A percentile compares a stretch with the other conserved stretches of the same genome.
These are phyloP conservation scores for Amblyopsis hoosieri DNA, from an alignment of 2,797 vertebrate species.

Conservation along the genomic window DNA sequence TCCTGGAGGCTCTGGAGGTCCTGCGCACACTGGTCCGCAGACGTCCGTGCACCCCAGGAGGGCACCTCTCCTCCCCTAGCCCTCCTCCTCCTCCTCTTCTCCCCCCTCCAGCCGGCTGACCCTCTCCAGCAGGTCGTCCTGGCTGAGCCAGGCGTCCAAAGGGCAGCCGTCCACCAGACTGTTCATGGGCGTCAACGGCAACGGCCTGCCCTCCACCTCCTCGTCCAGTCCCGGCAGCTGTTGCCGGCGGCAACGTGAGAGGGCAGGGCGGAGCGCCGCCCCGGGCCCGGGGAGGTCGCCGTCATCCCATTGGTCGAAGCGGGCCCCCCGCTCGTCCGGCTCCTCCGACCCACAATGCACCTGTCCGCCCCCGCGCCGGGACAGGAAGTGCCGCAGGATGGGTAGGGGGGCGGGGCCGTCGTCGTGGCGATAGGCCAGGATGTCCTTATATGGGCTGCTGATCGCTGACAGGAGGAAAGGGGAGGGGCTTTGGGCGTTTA, in stretches of 20 bases:
- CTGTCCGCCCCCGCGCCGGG: conserved; percentile 37
- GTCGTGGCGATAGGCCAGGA: conserved; percentile 78
- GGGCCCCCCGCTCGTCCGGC: conserved; percentile 39
- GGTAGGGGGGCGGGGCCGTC: conserved; percentile 77
- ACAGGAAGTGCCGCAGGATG: conserved; percentile 74
- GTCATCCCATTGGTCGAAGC: conserved; percentile 14
- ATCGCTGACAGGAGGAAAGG: conserved; percentile 45
- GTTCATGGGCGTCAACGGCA: conserved; percentile 86
- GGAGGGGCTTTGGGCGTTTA: conserved; percentile 61
- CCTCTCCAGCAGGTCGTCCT: conserved; percentile 79
- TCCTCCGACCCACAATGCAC: conserved; percentile 14
- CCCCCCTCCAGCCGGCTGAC: conserved; percentile 73
- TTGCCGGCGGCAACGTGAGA: conserved; percentile 13
- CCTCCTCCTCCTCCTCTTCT: neutral
- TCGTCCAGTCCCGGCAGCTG: conserved; percentile 33
- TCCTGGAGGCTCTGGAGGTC: too few species aligned
- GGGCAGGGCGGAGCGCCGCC: conserved; percentile 5
- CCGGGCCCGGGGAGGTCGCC: neutral
- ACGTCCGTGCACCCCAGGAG: too few species aligned
- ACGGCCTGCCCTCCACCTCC: conserved; percentile 34
- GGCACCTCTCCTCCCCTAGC: neutral
- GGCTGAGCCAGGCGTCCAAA: conserved; percentile 77
- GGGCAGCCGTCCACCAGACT: conserved; percentile 88
- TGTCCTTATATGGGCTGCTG: conserved; percentile 60
- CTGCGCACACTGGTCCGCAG: too few species aligned